Evolutionary conservation across 2,797 vertebrate species (phyloP).

Genomic region (Eulemur albifrons): DNA sequence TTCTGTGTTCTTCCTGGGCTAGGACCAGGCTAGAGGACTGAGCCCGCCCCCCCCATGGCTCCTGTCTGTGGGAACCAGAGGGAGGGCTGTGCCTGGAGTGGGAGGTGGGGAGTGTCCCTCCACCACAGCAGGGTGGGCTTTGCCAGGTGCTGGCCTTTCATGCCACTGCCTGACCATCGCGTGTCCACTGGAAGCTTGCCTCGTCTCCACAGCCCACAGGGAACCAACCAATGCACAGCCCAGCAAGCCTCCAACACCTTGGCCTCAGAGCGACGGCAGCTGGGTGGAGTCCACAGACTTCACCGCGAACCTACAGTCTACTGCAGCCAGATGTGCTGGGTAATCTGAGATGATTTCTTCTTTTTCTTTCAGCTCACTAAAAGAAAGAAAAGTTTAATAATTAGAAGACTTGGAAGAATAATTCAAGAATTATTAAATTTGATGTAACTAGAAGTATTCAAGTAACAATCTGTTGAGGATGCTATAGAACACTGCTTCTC

Average conservation of each 20-base stretch:
- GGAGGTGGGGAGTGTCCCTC: not conserved
- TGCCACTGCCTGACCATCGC: too few species aligned
- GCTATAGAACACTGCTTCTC: too few species aligned
- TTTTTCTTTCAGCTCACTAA: too few species aligned
- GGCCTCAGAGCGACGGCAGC: rapidly evolving
- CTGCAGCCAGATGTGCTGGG: not conserved
- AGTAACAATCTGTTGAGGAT: too few species aligned
- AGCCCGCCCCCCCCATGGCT: rapidly evolving
- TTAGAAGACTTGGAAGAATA: too few species aligned
- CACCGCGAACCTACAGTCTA: not conserved
- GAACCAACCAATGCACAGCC: too few species aligned
- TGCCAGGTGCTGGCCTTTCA: not conserved
- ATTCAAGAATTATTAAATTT: too few species aligned
- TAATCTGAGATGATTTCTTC: not conserved
- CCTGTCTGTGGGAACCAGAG: not conserved
- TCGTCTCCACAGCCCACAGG: rapidly evolving
- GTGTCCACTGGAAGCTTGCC: not conserved
- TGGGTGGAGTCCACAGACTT: rapidly evolving
- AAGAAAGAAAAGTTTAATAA: too few species aligned
- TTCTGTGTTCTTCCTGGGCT: not conserved
- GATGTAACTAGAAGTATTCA: too few species aligned
- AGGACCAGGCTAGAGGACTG: too few species aligned
- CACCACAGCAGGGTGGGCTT: not conserved
- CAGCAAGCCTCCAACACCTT: not conserved
- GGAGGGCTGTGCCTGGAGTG: rapidly evolving